A percentile compares a stretch with the other conserved stretches of the same genome.
These are phyloP conservation scores for Luffia ferchaultella DNA, from an alignment of 2,888 invertebrate species.

Conservation along the genomic window DNA sequence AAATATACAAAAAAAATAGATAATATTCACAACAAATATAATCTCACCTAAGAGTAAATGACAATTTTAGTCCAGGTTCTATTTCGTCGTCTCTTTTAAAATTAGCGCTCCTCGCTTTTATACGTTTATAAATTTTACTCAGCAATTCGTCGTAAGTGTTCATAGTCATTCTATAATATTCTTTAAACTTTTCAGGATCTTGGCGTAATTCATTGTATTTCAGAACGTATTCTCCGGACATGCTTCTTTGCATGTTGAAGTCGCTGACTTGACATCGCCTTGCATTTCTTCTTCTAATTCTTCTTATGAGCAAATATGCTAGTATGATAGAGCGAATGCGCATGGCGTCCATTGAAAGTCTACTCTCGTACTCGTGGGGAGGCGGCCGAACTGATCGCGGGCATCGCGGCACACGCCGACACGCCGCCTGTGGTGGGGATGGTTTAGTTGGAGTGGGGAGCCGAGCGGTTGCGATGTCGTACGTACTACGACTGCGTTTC, in stretches of 20 bases:
- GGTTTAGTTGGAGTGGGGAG: too few relatives aligned
- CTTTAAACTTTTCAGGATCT: neutral
- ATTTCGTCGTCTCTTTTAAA: neutral
- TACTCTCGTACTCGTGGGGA: conserved; percentile 37
- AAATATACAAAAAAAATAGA: too few relatives aligned
- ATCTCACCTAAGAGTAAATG: neutral
- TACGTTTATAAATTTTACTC: neutral
- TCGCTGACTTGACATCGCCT: neutral
- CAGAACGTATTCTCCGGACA: neutral
- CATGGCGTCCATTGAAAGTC: conserved; percentile 56
- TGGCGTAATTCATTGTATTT: neutral
- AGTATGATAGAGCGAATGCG: conserved; percentile 50
- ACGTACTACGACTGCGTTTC: too few relatives aligned
- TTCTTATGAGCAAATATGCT: conserved; percentile 54
- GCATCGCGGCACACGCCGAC: too few relatives aligned
- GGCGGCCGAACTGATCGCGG: too few relatives aligned
- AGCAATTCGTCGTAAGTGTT: neutral
- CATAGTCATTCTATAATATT: neutral
- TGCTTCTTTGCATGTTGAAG: neutral
- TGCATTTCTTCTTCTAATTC: neutral
- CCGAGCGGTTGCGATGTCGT: too few relatives aligned
- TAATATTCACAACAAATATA: too few relatives aligned
- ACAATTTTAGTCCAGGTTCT: neutral
- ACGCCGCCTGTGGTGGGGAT: neutral
- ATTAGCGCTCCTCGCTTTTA: neutral